Evolutionary conservation across 2,113 vertebrate genomes (phyloP).

Genomic region (Anoura caudifer): DNA sequence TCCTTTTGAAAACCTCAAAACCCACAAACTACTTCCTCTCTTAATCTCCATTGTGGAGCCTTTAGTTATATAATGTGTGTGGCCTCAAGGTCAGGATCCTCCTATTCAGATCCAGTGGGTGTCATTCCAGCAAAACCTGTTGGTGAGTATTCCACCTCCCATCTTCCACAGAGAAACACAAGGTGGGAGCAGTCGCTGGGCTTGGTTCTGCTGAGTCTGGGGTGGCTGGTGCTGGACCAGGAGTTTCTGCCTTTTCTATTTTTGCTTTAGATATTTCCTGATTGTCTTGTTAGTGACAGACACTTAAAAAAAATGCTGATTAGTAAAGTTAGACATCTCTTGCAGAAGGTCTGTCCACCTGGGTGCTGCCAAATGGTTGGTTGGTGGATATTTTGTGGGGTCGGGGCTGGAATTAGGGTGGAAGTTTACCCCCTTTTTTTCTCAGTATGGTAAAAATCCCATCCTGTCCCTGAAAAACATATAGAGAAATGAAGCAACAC

Average conservation of each 20-base stretch:
- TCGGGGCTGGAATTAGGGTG: neutral
- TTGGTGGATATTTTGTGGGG: neutral
- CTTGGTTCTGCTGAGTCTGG: neutral
- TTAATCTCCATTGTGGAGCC: neutral
- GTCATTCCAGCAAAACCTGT: neutral
- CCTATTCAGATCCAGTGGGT: neutral
- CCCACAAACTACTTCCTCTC: conserved; percentile 53
- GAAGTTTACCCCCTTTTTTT: neutral
- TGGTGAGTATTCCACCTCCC: neutral
- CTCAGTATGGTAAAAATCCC: neutral
- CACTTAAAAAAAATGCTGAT: neutral
- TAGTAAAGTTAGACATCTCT: neutral
- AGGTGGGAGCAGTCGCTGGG: neutral
- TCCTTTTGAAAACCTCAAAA: conserved; percentile 63
- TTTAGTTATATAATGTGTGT: neutral
- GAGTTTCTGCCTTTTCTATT: neutral
- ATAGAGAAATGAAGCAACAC: neutral
- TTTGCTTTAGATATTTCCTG: neutral
- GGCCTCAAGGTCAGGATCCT: conserved; percentile 3
- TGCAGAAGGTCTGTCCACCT: neutral
- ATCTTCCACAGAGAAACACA: neutral
- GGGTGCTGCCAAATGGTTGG: neutral
- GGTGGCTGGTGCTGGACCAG: neutral
- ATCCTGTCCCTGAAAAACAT: neutral
- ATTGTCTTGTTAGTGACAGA: neutral